Base-by-base conservation (phyloP, 1,140 invertebrate species). In the Yoshiicerus persimilis region DNA sequence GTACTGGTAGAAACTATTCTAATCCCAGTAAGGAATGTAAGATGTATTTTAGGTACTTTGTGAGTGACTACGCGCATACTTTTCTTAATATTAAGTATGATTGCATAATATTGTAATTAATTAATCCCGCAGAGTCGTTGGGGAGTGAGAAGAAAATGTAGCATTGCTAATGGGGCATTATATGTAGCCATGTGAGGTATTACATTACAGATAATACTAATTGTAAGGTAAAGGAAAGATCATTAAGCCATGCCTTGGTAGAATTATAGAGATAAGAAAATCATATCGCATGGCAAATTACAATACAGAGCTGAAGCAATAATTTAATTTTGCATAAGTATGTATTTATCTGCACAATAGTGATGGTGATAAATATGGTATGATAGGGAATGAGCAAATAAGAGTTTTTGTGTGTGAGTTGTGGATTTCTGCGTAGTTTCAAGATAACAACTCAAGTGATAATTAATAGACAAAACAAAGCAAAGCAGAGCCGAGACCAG, bases 401-500 rank as follows among this genome's bases (percentile, higher is more conserved):
- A 38, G 75, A 80, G 32, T 36, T 23, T 80, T 32, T 36, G 30
- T 36, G 32, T 38, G 75, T 38, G 75, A 38, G 30, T 38, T 80
- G 75, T 34, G 75, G 75, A 80, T 80, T 36, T 80, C 75, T 80
- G 75, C 75, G 75, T 36, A 80, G 75, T 80, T 80, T 80, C 75
- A 34, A 80, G 30, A 80, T 80, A 80, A 80, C 75, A 80, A 80
- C 32, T 80, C 32, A 80, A 80, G 75, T 80, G 75, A 80, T 80
- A 80, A 80, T 80, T 80, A 80, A 80, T 80, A 80, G 75, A 80
- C 75, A 80, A 80, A 80, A 80, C 75, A 80, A 80, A 80, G 38
- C 75, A 80, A 80, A 80, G 75, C 75, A 23, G 30, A 80, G 32
- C 75, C 75, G 75, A 80, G 75, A 80, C 34, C 38, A 32, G 75